Evolutionary conservation across 1,140 invertebrate genomes (phyloP), one percentile per base, ranked within the genome.

Genomic region (Dermatophagoides farinae): DNA sequence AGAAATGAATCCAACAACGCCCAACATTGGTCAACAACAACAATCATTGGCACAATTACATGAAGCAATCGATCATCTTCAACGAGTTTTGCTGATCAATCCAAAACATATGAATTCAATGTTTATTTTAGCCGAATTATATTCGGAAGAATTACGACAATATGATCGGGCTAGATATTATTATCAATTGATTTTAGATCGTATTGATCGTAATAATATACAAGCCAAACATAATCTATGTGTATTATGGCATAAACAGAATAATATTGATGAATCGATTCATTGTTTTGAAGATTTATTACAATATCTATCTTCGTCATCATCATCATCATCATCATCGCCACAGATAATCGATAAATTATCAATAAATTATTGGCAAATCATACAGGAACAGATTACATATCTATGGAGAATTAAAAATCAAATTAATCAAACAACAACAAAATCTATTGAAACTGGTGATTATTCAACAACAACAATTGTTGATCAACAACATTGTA

Each of bases 111-210:
- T 85, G n/a, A 84, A 86, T 67, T 85, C 86, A 47, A 81, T 85
- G 69, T 87, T 85, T 68, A 89, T 89, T 72, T 77, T 90, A 23
- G 87, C 83, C 12, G 83, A 84, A 69, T 72, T 87, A 38, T 84
- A 86, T 71, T 6, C 53, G 2, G 53, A 55, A 12, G 53, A 55
- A 23, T 14, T 55, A 14, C 10, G 5, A 20, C 23, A 12, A 23
- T 11, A 39, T 2, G 31, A 38, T 14, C 14, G 10, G 1, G 12
- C 53, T 12, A 14, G 53, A 39, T 38, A 39, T 12, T 55, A 55
- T 25, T 55, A 55, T 40, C 53, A 55, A 44, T n/a, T 55, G 41
- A 23, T 55, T 55, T n/a, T 55, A 2, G 53, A 47, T 18, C 46
- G 31, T 39, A 20, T 39, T 5, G 31, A 55, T 20, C 14, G 1